Percentiles rank a stretch among this genome's conserved stretches.
Evolutionary conservation across 2,797 vertebrate genomes (phyloP).

Genomic region (Onychomys leucogaster): DNA sequence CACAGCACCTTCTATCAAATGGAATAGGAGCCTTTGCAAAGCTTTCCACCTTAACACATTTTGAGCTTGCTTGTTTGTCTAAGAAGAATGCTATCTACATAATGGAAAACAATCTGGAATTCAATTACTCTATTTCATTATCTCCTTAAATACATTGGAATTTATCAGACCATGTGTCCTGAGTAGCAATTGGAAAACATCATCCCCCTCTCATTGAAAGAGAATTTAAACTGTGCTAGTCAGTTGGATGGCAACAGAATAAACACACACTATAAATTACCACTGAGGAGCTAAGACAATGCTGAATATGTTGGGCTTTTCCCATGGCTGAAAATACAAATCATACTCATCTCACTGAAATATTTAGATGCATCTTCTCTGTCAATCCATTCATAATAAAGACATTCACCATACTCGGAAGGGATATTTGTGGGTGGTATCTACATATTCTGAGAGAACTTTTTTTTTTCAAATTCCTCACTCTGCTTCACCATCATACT

Average conservation of each 20-base stretch:
- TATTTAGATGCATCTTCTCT: not conserved
- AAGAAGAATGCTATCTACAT: conserved; percentile 29
- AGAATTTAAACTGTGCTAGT: conserved; percentile 40
- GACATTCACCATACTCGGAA: not conserved
- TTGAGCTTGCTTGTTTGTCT: conserved; percentile 24
- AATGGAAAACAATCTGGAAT: conserved; percentile 7
- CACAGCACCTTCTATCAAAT: not conserved
- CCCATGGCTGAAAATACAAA: conserved; percentile 46
- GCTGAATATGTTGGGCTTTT: not conserved
- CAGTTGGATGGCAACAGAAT: conserved; percentile 50
- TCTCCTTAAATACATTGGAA: conserved; percentile 41
- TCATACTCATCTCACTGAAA: not conserved
- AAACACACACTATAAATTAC: conserved; percentile 52
- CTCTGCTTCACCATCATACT: not conserved
- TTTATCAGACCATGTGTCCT: conserved; percentile 48
- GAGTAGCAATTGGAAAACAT: conserved; percentile 62
- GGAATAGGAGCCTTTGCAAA: conserved; percentile 15
- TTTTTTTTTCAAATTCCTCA: not conserved
- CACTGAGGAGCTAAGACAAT: conserved; percentile 23
- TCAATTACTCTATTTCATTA: conserved; percentile 50
- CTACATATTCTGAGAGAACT: not conserved
- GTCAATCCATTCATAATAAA: not conserved
- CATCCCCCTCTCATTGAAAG: conserved; percentile 27
- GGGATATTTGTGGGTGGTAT: not conserved
- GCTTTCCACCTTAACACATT: not conserved